Evolutionary conservation across 2,797 vertebrate genomes (phyloP), one percentile per base, ranked within the genome.

Genomic region (Erethizon dorsatum): DNA sequence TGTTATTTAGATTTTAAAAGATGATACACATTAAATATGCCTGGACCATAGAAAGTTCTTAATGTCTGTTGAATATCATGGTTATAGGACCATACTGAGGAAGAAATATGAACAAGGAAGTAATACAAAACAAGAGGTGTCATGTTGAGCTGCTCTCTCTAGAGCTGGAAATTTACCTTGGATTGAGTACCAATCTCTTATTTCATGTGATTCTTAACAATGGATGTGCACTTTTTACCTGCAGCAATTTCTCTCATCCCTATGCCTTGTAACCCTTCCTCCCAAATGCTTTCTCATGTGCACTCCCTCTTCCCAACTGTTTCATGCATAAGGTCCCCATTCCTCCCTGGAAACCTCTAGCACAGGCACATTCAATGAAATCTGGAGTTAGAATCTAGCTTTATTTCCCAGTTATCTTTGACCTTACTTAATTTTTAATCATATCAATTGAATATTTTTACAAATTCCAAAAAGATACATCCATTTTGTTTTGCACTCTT

Each of bases 331-430:
- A 75, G 22, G n/a, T 5, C 63, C 17, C 85, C 14, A 54, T 54
- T 22, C 41, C 59, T 45, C 45, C 47, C 3, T 65, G 31, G 24
- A 69, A 45, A 22, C 50, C 33, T 89, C 31, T 71, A 79, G 41
- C 11, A 65, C 14, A 5, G 56, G 14, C 4, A 24, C 45, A 57
- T 63, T 45, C 12, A 1, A 47, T 85, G 17, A 22, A 56, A 56
- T 84, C 9, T 91, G 73, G 24, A 45, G 50, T 92, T 75, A 69
- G 82, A 90, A 82, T 41, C 89, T 28, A 92, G 95, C 88, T 61
- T 91, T n/a, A 83, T 63, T 79, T 26, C 31, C 33, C 47, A 73
- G 17, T 0, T 63, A 61, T n/a, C 3, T 92, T 89, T 96, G 54
- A 20, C 6, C 24, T 52, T 89, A 17, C 41, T 84, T 88, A 37